phyloP scores from a whole-genome alignment of 2,113 vertebrate genomes.

The Pangasianodon hypophthalmus region DNA sequence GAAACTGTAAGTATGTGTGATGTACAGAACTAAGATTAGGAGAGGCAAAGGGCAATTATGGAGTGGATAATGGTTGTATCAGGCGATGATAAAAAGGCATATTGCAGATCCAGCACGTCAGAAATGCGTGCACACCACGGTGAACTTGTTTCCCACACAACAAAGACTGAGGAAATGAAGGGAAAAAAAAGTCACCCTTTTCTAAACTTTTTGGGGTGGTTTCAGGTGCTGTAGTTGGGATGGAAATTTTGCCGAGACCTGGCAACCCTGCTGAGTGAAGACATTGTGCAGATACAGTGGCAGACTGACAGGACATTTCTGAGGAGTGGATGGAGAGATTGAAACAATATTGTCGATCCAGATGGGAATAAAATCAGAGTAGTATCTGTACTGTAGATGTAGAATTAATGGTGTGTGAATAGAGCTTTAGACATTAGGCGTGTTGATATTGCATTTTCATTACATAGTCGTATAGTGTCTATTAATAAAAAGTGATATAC shows the following conservation, averaged over 20 bases:
- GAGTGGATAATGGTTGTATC: background rate
- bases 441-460: background rate
- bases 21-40: background rate
- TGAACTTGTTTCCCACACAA: background rate
- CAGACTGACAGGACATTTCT: background rate
- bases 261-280: background rate
- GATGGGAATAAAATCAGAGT: too few relatives aligned
- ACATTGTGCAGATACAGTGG: background rate
- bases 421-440: too few relatives aligned
- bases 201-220: background rate
- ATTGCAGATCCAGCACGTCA: background rate
- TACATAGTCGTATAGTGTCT: background rate
- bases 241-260: background rate
- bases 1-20: background rate
- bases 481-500: background rate
- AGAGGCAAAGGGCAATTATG: background rate
- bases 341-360: too few relatives aligned
- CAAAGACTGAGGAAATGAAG: background rate
- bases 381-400: too few relatives aligned
- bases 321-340: background rate
- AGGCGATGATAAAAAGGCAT: background rate
- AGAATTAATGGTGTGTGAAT: too few relatives aligned
- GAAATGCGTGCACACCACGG: background rate
- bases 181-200: background rate
- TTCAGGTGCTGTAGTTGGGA: background rate